Conservation (phyloP, 2,113 vertebrate genomes). For the Edolisoma coerulescens region DNA sequence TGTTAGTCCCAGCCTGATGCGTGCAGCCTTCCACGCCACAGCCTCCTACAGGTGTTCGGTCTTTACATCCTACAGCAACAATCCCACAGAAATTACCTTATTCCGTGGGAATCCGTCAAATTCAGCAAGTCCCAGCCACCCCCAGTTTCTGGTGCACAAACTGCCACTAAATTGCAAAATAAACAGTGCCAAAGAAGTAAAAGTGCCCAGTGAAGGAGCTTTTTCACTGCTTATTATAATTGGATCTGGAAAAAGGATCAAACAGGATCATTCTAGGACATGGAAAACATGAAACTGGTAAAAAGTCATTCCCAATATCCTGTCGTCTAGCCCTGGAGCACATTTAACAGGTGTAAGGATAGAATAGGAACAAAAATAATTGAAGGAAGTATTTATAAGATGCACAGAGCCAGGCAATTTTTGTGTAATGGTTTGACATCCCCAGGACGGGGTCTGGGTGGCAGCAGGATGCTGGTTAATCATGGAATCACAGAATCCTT, state of each 20-base stretch:
- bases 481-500: background rate
- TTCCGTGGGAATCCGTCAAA: background rate
- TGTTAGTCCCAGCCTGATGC: background rate
- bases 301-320: background rate
- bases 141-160: background rate
- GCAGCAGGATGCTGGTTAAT: background rate
- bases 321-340: background rate
- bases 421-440: background rate
- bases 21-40: background rate
- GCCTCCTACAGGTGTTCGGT: background rate
- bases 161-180: background rate
- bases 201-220: background rate
- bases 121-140: background rate
- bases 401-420: background rate
- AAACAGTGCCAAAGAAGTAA: background rate
- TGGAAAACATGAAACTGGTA: background rate
- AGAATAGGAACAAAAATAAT: background rate
- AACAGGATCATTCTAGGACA: background rate
- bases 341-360: background rate
- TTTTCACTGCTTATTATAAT: background rate
- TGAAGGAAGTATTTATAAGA: background rate
- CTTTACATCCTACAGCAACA: background rate
- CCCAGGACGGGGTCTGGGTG: rapidly evolving
- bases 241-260: background rate
- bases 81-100: rapidly evolving